Base-by-base conservation (phyloP, 2,797 vertebrate species). In the Betta splendens region DNA sequence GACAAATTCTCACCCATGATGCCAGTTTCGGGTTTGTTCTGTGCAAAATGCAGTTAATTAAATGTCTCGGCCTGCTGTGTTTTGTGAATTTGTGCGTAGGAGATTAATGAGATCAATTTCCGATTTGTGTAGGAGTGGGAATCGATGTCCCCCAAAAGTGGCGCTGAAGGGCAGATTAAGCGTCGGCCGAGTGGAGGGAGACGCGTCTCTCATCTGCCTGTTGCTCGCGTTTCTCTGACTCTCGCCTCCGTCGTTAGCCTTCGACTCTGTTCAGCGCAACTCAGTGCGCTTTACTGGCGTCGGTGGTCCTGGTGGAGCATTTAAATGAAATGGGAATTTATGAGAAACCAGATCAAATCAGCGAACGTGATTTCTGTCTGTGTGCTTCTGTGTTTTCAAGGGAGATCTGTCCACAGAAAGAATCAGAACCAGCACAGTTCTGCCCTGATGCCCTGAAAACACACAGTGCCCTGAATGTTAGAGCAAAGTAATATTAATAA, bases 31-130 rank as follows among this genome's bases (percentile, higher is more conserved):
- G 21, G 56, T 68, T 75, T 78, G 47, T 64, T 62, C 43, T 13
- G 59, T 9, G 18, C 50, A 60, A 78, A 79, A 64, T 38, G 43
- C 51, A 62, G 51, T 69, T 83, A 85, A 81, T 85, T 72, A 84
- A 84, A 83, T 31, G 26, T 79, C 64, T 77, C 5, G 13, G 60
- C 50, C 69, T 35, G 69, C 72, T 84, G 61, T 80, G 69, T 78
- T 77, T 63, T 59, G 57, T 72, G 69, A 72, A 57, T 70, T 52
- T 76, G 52, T 84, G 81, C 62, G 10, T 55, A 45, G 45, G 68
- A 83, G 79, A 89, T 85, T 84, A 88, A 81, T 73, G 72, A 84
- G 84, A 86, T 88, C 79, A 75, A 84, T 87, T 87, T 84, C 79
- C 83, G 80, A 85, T 87, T 84, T 80, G 70, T 77, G 69, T 65